phyloP scores from a whole-genome alignment of 2,888 invertebrate species.

The Drosophila prolongata region DNA sequence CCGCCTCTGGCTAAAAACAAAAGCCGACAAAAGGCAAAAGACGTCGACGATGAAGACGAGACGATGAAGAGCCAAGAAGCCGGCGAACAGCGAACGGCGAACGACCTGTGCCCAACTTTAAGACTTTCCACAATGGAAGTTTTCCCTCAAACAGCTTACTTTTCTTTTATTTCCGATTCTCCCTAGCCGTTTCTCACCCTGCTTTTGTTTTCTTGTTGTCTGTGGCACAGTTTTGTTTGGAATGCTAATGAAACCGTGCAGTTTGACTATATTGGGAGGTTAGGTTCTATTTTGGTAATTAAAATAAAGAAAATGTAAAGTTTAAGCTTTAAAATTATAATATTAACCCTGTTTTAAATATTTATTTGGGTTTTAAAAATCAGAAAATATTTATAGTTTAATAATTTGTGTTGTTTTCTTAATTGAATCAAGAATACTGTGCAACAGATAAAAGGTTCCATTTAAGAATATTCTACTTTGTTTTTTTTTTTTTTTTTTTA shows the following conservation, averaged over 20 bases:
- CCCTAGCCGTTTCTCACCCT: constrained; percentile 13
- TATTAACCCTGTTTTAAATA: no score
- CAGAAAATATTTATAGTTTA: no score
- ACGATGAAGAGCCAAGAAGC: constrained; percentile 24
- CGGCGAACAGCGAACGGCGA: constrained; percentile 9
- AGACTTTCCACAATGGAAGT: constrained; percentile 38
- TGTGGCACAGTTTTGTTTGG: constrained; percentile 66
- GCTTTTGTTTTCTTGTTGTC: constrained; percentile 52
- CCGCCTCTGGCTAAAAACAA: constrained; percentile 44
- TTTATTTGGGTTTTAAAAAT: no score
- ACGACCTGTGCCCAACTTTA: constrained; percentile 47
- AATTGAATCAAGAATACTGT: no score
- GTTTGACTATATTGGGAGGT: constrained; percentile 4
- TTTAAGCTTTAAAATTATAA: not conserved
- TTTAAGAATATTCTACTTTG: no score
- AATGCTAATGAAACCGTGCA: constrained; percentile 22
- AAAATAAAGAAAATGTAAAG: not conserved
- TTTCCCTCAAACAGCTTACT: constrained; percentile 17
- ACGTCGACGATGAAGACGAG: constrained; percentile 37
- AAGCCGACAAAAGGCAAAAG: constrained; percentile 46
- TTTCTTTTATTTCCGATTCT: constrained; percentile 36
- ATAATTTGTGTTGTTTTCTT: no score
- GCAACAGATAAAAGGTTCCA: no score
- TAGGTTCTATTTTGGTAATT: not conserved
- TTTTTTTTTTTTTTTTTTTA: no score